Conservation (phyloP, 2,888 invertebrate species). For the Pachliopta kotzebuea region DNA sequence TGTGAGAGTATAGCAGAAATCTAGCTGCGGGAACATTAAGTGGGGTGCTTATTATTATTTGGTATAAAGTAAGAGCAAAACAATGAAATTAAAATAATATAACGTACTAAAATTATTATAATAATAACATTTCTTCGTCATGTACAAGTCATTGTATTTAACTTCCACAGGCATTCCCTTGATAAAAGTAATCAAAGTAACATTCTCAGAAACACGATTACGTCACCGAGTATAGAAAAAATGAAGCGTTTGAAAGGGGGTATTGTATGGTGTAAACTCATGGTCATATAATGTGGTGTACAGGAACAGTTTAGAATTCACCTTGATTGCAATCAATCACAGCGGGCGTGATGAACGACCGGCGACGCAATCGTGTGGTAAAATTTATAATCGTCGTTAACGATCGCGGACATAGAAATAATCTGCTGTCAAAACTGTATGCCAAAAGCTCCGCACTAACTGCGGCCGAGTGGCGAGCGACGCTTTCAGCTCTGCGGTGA, state of each 20-base stretch:
- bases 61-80: too few species aligned
- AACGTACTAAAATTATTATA: too few species aligned
- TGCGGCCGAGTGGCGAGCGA: conserved; percentile 54
- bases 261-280: neutral
- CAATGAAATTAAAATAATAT: too few species aligned
- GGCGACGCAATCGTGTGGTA: conserved; percentile 56
- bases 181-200: neutral
- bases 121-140: too few species aligned
- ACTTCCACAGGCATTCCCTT: neutral
- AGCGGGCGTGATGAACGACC: conserved; percentile 23
- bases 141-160: neutral
- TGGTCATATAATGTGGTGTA: conserved; percentile 14
- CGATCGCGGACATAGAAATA: conserved; percentile 71
- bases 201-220: conserved; percentile 15
- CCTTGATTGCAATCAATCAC: conserved; percentile 29
- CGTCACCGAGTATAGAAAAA: conserved; percentile 12
- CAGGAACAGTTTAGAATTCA: conserved; percentile 19
- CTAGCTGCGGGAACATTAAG: too few species aligned
- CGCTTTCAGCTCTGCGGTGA: conserved; percentile 64
- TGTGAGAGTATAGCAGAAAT: too few species aligned
- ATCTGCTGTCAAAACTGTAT: conserved; percentile 72
- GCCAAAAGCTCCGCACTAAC: conserved; percentile 67
- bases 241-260: conserved; percentile 16
- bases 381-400: conserved; percentile 63
- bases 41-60: too few species aligned